Evolutionary conservation across 2,888 invertebrate genomes (phyloP).

Genomic region (Hymenopus coronatus): DNA sequence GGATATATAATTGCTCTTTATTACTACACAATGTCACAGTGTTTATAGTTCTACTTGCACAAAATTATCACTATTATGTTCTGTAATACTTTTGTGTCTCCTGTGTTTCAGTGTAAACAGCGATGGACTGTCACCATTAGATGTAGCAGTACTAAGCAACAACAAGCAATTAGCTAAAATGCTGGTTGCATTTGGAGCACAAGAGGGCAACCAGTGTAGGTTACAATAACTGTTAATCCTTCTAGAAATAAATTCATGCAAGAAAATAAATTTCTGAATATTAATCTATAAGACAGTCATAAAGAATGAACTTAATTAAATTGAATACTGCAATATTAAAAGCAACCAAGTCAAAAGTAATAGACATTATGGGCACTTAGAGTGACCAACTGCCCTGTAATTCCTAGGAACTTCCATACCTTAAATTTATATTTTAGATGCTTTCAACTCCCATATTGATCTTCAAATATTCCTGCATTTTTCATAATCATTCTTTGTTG

Average conservation of each 20-base stretch:
- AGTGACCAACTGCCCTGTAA: too few species aligned
- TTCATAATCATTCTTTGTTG: too few species aligned
- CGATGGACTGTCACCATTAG: constrained; percentile 85
- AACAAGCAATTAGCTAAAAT: constrained; percentile 86
- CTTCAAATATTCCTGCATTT: too few species aligned
- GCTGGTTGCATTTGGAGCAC: constrained; percentile 82
- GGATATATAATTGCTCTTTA: too few species aligned
- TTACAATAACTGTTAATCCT: constrained; percentile 34
- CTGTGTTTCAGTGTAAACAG: constrained; percentile 71
- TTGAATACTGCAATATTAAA: too few species aligned
- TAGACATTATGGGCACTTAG: too few species aligned
- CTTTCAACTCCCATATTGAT: too few species aligned
- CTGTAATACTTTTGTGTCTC: constrained; percentile 30
- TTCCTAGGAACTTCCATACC: too few species aligned
- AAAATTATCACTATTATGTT: not conserved
- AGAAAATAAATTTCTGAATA: not conserved
- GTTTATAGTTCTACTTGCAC: not conserved
- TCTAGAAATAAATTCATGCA: not conserved
- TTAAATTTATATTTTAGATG: too few species aligned
- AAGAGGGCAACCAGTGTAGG: constrained; percentile 82
- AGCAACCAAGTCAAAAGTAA: too few species aligned
- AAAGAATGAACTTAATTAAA: too few species aligned
- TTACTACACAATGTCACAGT: too few species aligned
- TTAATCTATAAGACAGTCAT: not conserved
- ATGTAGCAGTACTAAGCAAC: constrained; percentile 89